These are phyloP conservation scores for Hylia prasina DNA, from an alignment of 2,113 vertebrate species.

Conservation along the genomic window DNA sequence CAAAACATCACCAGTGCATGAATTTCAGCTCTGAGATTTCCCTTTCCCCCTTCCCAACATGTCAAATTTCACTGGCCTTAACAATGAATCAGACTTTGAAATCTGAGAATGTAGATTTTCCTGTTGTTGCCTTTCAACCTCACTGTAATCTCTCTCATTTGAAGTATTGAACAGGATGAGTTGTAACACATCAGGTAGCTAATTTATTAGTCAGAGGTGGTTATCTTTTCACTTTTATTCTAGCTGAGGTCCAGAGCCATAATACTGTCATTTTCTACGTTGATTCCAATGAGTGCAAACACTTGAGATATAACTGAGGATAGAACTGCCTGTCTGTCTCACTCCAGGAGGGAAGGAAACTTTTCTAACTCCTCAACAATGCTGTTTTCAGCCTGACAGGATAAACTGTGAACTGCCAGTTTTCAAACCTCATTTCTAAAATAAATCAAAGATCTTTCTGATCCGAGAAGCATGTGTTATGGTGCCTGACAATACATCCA, in stretches of 20 bases:
- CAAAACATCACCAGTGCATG: neutral
- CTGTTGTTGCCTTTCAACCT: neutral
- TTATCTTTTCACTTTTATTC: neutral
- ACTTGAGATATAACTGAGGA: neutral
- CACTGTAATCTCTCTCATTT: neutral
- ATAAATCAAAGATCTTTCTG: neutral
- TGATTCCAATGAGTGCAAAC: neutral
- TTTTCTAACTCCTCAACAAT: neutral
- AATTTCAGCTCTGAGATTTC: neutral
- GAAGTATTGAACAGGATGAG: neutral
- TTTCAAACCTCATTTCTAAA: neutral
- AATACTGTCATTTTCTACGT: neutral
- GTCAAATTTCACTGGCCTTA: neutral
- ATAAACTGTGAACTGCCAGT: neutral
- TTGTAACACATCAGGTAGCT: neutral
- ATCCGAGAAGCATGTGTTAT: neutral
- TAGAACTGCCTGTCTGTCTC: neutral
- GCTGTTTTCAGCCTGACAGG: neutral
- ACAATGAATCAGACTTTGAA: neutral
- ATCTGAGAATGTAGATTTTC: neutral
- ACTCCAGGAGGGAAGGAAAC: neutral
- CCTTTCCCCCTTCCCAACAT: neutral
- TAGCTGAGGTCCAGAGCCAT: neutral
- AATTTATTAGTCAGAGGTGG: neutral
- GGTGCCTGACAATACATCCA: neutral